phyloP scores from a whole-genome alignment of 2,888 invertebrate species.

The Celastrina argiolus region DNA sequence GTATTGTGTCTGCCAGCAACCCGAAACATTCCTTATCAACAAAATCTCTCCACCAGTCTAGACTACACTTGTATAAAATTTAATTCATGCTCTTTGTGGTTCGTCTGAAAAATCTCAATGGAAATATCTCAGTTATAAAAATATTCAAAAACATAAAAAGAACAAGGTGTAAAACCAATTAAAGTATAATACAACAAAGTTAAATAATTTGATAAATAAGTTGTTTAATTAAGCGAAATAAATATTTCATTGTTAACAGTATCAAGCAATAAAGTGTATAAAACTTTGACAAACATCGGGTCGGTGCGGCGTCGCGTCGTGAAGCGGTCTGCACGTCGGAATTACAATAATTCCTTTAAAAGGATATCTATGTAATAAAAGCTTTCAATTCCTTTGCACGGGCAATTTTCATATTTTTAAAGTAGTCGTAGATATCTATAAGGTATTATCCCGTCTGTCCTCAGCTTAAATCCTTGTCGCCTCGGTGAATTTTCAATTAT shows the following conservation, averaged over 20 bases:
- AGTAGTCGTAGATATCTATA: conserved; percentile 22
- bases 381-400: conserved; percentile 9
- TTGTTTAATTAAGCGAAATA: too few species aligned
- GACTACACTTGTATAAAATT: conserved; percentile 11
- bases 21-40: conserved; percentile 16
- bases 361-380: conserved; percentile 13
- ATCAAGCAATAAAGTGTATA: neutral
- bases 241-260: too few species aligned
- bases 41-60: neutral
- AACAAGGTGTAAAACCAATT: too few species aligned
- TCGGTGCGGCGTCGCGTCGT: neutral
- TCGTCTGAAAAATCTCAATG: neutral
- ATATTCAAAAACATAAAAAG: too few species aligned
- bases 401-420: conserved; percentile 21
- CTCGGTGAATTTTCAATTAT: conserved; percentile 53
- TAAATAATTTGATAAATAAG: too few species aligned
- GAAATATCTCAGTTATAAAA: neutral
- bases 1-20: conserved; percentile 14
- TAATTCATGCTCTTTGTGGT: neutral
- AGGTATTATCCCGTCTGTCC: conserved; percentile 36
- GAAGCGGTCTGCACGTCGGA: neutral
- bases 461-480: conserved; percentile 41
- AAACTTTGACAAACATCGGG: neutral
- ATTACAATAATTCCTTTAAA: conserved; percentile 16
- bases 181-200: too few species aligned